Evolutionary conservation across 2,888 invertebrate genomes (phyloP).

Genomic region (Hermodice carunculata): DNA sequence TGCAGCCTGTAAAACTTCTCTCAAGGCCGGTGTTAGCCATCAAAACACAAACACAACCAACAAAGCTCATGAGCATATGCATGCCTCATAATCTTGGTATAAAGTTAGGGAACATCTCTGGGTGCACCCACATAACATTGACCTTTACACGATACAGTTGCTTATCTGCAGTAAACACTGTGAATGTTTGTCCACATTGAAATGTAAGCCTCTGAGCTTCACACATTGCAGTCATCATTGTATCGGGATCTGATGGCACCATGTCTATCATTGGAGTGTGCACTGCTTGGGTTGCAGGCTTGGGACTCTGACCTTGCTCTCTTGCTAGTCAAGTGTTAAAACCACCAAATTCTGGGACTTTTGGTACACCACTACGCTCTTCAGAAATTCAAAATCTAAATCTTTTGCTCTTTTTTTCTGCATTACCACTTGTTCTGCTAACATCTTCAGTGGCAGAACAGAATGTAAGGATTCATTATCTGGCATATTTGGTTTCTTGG

Average conservation of each 20-base stretch:
- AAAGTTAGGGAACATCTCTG: constrained; percentile 27
- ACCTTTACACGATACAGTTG: constrained; percentile 33
- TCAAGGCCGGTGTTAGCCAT: constrained; percentile 42
- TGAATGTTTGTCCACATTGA: constrained; percentile 21
- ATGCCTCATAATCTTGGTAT: constrained; percentile 41
- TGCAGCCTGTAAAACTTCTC: constrained; percentile 34
- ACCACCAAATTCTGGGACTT: constrained; percentile 29
- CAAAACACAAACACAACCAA: constrained; percentile 38
- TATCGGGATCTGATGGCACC: constrained; percentile 31
- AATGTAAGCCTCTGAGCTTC: constrained; percentile 22
- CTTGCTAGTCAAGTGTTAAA: constrained; percentile 31
- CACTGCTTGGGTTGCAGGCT: constrained; percentile 26
- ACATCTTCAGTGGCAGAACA: background rate
- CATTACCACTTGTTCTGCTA: background rate
- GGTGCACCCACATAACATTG: constrained; percentile 39
- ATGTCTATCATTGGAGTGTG: constrained; percentile 35
- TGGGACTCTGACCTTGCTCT: constrained; percentile 19
- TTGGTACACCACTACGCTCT: background rate
- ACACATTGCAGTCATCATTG: constrained; percentile 31
- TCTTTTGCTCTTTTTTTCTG: background rate
- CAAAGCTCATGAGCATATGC: constrained; percentile 46
- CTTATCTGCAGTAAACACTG: constrained; percentile 37
- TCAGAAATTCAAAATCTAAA: constrained; percentile 25
- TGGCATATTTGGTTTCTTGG: no score
- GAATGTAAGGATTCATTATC: background rate